Evolutionary conservation across 2,888 invertebrate genomes (phyloP), one percentile per base, ranked within the genome.

Genomic region (Caenorhabditis doughertyi): DNA sequence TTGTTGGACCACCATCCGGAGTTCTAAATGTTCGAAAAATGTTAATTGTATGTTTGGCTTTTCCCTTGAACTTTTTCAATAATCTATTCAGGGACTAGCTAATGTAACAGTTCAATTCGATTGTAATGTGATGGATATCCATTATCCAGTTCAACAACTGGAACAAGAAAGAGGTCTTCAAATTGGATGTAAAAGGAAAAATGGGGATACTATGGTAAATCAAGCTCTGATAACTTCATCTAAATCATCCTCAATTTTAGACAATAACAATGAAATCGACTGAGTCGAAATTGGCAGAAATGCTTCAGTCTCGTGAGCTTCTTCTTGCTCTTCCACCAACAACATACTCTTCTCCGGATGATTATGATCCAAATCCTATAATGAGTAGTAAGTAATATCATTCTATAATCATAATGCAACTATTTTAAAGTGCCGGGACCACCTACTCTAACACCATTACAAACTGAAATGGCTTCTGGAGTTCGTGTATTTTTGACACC

Each of bases 21-120:
- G 85, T 89, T 16, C 51, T 89, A 18, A 62, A 77, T 16, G 84
- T 87, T 18, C 65, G 88, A 51, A 85, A 85, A 56, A 79, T 84
- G 65, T 56, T 89, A 13, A 85, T 85, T 60, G 89, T 89, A 56
- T 70, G 77, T 9, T 18, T 9, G 9, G 7, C 27, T n/a, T 9
- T 18, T 18, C 3, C n/a, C n/a, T 13, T 42, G 16, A 25, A 47
- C 13, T 47, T n/a, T 5, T n/a, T 3, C 3, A 56, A 27, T 16
- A 23, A 3, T 1, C 25, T 62, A 35, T 49, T 27, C 18, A 79
- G 72, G 82, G 82, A 8, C 49, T 79, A n/a, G 29, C 49, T 3
- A 64, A 53, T 39, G 64, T 82, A 3, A 51, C 58, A 3, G 62
- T 82, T 23, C 53, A 55, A 35, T 82, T 82, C 47, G 82, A 82